phyloP scores from a whole-genome alignment of 2,797 vertebrate species.

The Aldrovandia affinis region DNA sequence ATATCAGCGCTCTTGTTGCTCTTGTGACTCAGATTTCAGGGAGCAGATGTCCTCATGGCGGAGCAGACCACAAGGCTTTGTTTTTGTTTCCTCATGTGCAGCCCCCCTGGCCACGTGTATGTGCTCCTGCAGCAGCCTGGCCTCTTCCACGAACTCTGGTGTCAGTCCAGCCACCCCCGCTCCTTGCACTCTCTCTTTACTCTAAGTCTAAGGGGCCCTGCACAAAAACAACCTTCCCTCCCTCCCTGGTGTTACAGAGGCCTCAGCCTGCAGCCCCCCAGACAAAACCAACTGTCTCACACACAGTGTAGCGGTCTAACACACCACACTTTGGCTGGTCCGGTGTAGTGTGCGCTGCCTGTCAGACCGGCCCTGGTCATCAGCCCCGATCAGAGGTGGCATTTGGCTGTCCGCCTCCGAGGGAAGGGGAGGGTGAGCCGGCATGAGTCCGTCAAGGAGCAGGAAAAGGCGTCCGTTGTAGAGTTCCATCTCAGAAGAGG shows the following conservation, averaged over 20 bases:
- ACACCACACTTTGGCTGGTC: too few relatives aligned
- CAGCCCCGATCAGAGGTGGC: too few relatives aligned
- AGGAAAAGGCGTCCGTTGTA: too few relatives aligned
- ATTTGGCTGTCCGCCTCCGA: too few relatives aligned
- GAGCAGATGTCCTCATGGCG: constrained; percentile 66
- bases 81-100: constrained; percentile 72
- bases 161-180: constrained; percentile 33
- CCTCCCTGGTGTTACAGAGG: background rate
- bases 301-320: too few relatives aligned
- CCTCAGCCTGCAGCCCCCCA: too few relatives aligned
- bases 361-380: too few relatives aligned
- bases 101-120: constrained; percentile 68
- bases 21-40: background rate
- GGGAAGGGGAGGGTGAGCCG: too few relatives aligned
- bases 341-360: too few relatives aligned
- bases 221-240: background rate
- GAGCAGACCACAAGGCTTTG: constrained; percentile 69
- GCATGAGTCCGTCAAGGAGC: too few relatives aligned
- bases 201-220: background rate
- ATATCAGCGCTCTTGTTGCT: constrained; percentile 14
- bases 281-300: too few relatives aligned
- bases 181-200: background rate
- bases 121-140: constrained; percentile 61
- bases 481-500: too few relatives aligned
- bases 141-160: constrained; percentile 42